A percentile compares a stretch with the other conserved stretches of the same genome.
These are phyloP conservation scores for Callipepla squamata DNA, from an alignment of 2,113 vertebrate genomes.

Conservation along the genomic window DNA sequence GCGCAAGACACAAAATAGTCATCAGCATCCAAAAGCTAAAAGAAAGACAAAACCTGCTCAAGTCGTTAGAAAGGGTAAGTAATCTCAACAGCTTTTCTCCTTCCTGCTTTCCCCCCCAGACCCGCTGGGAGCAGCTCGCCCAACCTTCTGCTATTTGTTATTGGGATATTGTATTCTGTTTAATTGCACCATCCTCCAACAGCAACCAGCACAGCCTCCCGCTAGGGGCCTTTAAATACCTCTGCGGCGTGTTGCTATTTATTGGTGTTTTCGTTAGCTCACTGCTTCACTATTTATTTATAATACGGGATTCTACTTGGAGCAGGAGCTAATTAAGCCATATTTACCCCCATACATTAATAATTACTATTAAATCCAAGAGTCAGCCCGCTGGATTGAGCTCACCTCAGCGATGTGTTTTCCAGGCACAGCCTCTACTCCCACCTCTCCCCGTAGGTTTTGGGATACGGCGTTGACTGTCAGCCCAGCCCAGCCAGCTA, in stretches of 20 bases:
- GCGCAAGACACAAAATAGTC: constrained; percentile 97
- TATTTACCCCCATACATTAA: constrained; percentile 19
- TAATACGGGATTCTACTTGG: not conserved
- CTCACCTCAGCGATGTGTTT: not conserved
- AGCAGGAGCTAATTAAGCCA: constrained; percentile 30
- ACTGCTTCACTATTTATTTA: constrained; percentile 32
- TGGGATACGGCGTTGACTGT: not conserved
- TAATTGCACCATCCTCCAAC: not conserved
- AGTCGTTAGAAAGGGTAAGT: constrained; percentile 96
- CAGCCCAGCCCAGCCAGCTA: not conserved
- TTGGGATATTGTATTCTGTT: not conserved
- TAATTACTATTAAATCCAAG: constrained; percentile 25
- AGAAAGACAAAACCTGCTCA: constrained; percentile 94
- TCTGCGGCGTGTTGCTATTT: constrained; percentile 16
- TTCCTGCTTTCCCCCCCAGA: not conserved
- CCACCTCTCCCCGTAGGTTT: fast-evolving
- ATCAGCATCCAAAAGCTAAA: constrained; percentile 99
- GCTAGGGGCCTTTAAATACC: constrained; percentile 38
- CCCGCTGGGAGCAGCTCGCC: constrained; percentile 14
- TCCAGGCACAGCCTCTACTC: constrained; percentile 19
- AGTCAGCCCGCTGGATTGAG: not conserved
- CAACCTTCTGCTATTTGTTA: constrained; percentile 17
- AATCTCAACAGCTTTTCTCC: not conserved
- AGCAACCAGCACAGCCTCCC: not conserved
- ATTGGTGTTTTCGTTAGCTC: not conserved